A percentile compares a stretch with the other conserved stretches of the same genome.
Conservation (phyloP, 2,888 invertebrate species). For the Cheilosia vernalis region DNA sequence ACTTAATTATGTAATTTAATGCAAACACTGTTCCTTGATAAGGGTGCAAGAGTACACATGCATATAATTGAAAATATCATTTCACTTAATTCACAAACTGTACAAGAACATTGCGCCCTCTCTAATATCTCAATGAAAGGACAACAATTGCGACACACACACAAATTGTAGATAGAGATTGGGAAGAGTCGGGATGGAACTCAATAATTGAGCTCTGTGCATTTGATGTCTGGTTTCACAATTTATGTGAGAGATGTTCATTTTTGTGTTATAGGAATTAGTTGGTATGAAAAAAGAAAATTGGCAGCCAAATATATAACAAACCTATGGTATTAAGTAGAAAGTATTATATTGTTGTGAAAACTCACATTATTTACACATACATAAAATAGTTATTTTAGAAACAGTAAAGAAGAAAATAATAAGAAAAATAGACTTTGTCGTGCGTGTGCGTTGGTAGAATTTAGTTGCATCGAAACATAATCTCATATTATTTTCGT, state of each 20-base stretch:
- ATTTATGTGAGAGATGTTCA: conserved; percentile 46
- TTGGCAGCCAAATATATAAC: conserved; percentile 70
- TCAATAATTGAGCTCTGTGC: conserved; percentile 17
- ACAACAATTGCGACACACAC: conserved; percentile 3
- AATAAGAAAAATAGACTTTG: conserved; percentile 30
- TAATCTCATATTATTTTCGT: conserved; percentile 48
- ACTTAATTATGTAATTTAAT: not conserved
- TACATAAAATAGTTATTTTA: conserved; percentile 36
- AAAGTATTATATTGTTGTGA: conserved; percentile 74
- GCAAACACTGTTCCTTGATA: not conserved
- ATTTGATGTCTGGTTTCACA: conserved; percentile 70
- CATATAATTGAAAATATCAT: not conserved
- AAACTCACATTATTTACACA: conserved; percentile 66
- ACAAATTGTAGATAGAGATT: conserved; percentile 25
- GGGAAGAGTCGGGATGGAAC: conserved; percentile 6
- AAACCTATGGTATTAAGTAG: conserved; percentile 74
- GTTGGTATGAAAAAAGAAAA: conserved; percentile 37
- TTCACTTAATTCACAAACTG: not conserved
- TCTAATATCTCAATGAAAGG: not conserved
- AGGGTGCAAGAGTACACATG: not conserved
- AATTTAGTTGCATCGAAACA: conserved; percentile 60
- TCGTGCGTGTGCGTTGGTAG: conserved; percentile 64
- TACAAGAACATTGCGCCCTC: not conserved
- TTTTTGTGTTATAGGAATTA: conserved; percentile 54
- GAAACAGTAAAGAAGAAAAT: conserved; percentile 22